A percentile compares a stretch with the other conserved stretches of the same genome.
These are phyloP conservation scores for Timema podura DNA, from an alignment of 2,888 invertebrate genomes.

Conservation along the genomic window DNA sequence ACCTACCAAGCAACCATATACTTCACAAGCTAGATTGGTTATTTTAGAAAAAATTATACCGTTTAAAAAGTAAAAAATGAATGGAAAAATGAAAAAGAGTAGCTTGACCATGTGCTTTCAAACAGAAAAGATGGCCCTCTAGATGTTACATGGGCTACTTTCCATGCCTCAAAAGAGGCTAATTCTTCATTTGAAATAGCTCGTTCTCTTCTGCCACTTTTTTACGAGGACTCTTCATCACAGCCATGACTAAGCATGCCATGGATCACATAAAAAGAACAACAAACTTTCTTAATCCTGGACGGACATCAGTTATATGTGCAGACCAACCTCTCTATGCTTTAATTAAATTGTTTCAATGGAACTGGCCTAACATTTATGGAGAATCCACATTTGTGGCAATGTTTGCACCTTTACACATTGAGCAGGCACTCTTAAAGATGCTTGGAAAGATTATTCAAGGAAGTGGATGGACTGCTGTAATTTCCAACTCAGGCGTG, in stretches of 20 bases:
- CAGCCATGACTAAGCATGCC: not conserved
- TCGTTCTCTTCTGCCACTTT: not conserved
- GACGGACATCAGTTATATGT: constrained; percentile 35
- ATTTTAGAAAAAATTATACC: too few species aligned
- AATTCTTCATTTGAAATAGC: too few species aligned
- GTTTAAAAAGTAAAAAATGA: too few species aligned
- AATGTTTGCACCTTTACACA: constrained; percentile 38
- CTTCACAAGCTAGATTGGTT: too few species aligned
- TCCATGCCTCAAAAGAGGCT: too few species aligned
- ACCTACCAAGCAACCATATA: too few species aligned
- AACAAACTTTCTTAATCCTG: constrained; percentile 32
- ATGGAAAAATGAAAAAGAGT: too few species aligned
- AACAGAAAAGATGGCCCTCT: too few species aligned
- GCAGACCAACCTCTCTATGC: constrained; percentile 36
- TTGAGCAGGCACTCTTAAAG: constrained; percentile 36
- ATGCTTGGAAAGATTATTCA: constrained; percentile 33
- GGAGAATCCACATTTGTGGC: constrained; percentile 36
- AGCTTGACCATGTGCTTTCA: too few species aligned
- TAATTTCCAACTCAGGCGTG: constrained; percentile 32
- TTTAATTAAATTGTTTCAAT: constrained; percentile 37
- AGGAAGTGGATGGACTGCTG: constrained; percentile 35
- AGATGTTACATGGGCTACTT: too few species aligned
- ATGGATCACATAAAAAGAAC: not conserved
- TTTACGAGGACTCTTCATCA: not conserved
- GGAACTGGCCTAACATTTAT: constrained; percentile 35